Evolutionary conservation across 1,140 invertebrate genomes (phyloP).

Genomic region (Platyscapa corneri): DNA sequence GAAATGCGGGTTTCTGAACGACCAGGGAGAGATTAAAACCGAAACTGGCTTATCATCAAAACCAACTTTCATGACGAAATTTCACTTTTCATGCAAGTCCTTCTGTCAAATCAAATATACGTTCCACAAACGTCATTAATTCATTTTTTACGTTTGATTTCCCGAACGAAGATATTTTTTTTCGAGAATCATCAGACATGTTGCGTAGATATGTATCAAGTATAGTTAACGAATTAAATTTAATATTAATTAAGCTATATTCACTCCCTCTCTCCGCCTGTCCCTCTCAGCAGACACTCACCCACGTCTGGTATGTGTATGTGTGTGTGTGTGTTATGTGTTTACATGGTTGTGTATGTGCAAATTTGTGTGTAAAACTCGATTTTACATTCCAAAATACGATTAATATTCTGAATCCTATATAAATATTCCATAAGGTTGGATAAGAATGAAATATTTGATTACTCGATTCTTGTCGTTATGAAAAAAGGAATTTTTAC

Average conservation of each 20-base stretch:
- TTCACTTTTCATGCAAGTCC: constrained; percentile 39
- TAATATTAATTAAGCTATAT: not conserved
- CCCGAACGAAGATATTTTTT: not conserved
- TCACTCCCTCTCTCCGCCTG: too few species aligned
- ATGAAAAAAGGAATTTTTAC: not conserved
- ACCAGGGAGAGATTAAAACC: constrained; percentile 17
- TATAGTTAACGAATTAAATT: not conserved
- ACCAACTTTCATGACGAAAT: constrained; percentile 43
- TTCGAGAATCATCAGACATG: not conserved
- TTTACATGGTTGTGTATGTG: not conserved
- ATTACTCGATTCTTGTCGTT: not conserved
- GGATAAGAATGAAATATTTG: not conserved
- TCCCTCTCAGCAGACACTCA: too few species aligned
- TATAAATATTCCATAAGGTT: not conserved
- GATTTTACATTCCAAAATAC: not conserved
- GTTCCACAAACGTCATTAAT: not conserved
- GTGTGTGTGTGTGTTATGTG: not conserved
- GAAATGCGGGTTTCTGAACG: constrained; percentile 41
- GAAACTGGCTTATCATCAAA: constrained; percentile 49
- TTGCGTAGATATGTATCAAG: not conserved
- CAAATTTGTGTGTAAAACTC: not conserved
- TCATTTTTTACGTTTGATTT: not conserved
- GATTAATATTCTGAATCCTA: not conserved
- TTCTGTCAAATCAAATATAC: constrained; percentile 3
- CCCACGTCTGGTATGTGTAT: not conserved